A percentile compares a stretch with the other conserved stretches of the same genome.
These are phyloP conservation scores for Grammomys surdaster DNA, from an alignment of 2,113 vertebrate species.

Conservation along the genomic window DNA sequence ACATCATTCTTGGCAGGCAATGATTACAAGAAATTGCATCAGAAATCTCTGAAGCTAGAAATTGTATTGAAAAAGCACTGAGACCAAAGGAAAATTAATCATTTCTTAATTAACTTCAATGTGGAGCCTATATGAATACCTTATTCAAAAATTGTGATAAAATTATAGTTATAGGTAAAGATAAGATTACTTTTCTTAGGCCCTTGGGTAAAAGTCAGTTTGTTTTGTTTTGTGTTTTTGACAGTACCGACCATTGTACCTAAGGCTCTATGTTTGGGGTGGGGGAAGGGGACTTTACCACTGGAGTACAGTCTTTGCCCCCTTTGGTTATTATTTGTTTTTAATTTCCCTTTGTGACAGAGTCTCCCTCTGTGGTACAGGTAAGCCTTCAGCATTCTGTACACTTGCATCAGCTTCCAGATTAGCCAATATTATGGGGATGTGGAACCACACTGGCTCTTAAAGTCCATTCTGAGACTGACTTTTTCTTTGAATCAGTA, in stretches of 20 bases:
- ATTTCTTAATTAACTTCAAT: not conserved
- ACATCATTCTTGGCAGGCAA: not conserved
- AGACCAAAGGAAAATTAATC: not conserved
- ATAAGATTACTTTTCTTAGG: not conserved
- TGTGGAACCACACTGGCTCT: not conserved
- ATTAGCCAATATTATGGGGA: not conserved
- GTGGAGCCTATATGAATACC: not conserved
- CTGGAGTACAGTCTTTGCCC: not conserved
- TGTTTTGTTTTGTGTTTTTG: not conserved
- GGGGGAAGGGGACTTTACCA: not conserved
- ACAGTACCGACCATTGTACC: not conserved
- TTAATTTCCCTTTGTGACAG: not conserved
- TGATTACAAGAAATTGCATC: constrained; percentile 53
- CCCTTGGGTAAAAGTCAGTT: not conserved
- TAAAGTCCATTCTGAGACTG: not conserved
- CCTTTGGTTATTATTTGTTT: not conserved
- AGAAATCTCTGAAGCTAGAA: constrained; percentile 37
- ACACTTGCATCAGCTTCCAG: not conserved
- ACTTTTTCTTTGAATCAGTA: constrained; percentile 42
- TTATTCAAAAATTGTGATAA: not conserved
- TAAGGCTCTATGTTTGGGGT: not conserved
- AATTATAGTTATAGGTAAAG: constrained; percentile 19
- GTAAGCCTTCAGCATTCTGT: not conserved
- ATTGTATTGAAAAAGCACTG: not conserved
- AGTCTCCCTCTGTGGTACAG: not conserved